phyloP scores from a whole-genome alignment of 2,797 vertebrate species.

The Darevskia nairensis region DNA sequence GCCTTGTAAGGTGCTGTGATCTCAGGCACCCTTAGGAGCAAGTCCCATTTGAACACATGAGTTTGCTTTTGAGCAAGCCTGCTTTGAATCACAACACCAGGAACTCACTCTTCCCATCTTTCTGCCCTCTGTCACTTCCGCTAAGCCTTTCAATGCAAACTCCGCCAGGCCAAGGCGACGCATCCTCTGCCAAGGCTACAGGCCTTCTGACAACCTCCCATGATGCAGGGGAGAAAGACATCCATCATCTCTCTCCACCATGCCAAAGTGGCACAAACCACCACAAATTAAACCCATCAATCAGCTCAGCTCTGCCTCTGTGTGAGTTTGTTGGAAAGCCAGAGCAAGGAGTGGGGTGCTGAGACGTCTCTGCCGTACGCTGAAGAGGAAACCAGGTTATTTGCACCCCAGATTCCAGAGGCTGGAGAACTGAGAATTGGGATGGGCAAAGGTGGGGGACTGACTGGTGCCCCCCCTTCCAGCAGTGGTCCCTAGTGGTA shows the following conservation, averaged over 20 bases:
- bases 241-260: conserved; percentile 14
- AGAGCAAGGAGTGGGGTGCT: neutral
- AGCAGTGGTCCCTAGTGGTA: neutral
- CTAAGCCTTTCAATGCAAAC: neutral
- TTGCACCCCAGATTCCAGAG: neutral
- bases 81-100: too few relatives aligned
- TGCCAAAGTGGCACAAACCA: conserved; percentile 5
- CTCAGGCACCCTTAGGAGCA: neutral
- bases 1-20: neutral
- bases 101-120: neutral
- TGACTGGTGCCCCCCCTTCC: too few relatives aligned
- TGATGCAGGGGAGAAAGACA: neutral
- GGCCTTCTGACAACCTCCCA: neutral
- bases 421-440: too few relatives aligned
- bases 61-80: neutral
- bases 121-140: neutral
- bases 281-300: conserved; percentile 46
- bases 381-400: neutral
- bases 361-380: neutral
- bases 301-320: conserved; percentile 16
- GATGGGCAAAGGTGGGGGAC: neutral
- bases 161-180: too few relatives aligned
- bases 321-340: neutral
- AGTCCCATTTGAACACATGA: neutral
- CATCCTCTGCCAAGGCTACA: neutral